Base-by-base conservation (phyloP, 2,113 vertebrate species). In the Rattus rattus region DNA sequence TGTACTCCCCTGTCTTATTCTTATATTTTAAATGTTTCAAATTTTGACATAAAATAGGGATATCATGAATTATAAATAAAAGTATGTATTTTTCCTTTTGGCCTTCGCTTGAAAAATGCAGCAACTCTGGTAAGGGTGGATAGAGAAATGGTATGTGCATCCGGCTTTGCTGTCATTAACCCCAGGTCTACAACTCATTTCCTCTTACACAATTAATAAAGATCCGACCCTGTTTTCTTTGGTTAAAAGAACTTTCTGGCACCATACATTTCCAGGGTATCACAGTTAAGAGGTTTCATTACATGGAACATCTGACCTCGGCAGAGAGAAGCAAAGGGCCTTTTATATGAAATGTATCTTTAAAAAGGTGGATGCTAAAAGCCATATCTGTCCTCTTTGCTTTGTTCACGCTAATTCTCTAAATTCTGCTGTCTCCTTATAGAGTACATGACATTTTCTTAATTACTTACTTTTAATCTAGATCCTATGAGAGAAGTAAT, bases 301-400 rank as follows among this genome's bases (percentile, higher is more conserved):
- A 72, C 63, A 76, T 36, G n/a, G 81, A 73, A 72, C 65, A 54
- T 91, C 54, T 91, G 22, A 77, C 19, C 47, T 92, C 69, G 14
- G 30, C 76, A 47, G 79, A 73, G 83, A 39, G 85, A 91, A 83
- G n/a, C 90, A 59, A 94, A 47, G 33, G 89, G 3, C 30, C 72
- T 88, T 75, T 80, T 61, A 87, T n/a, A 93, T 77, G 63, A 91
- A 63, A 72, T 80, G 52, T 49, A 54, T 63, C 91, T 67, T 96
- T 89, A 83, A 86, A 73, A 24, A 72, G n/a, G 6, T 77, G 19
- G 22, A 16, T 54, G 49, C 52, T 52, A 85, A 39, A 88, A 87
- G 2, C 16, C 14, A 52, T 52, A 20, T 39, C 80, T 93, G 72
- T 17, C 54, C 56, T 54, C 3, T 92, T 49, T 56, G 43, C 2